Base-by-base conservation (phyloP, 2,113 vertebrate species). In the Isichthys henryi region DNA sequence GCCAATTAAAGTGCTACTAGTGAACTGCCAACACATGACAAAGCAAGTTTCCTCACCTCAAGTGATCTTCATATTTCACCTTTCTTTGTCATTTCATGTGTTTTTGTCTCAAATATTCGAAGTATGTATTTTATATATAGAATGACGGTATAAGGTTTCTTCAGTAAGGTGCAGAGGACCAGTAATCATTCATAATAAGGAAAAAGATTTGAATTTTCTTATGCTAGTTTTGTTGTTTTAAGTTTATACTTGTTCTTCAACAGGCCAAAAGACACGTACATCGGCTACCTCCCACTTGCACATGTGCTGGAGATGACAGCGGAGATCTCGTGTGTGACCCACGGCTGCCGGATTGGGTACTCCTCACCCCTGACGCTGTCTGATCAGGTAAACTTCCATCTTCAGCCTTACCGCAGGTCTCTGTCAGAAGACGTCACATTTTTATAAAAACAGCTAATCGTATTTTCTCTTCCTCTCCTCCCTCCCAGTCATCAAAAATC, bases 261-360 rank as follows among this genome's bases (percentile, higher is more conserved):
- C 91, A 99, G 98, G 23, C 95, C 97, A 88, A 94, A 97, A 70
- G 98, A 99, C 86, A 98, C 97, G 0, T 99, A 99, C n/a, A 97
- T 99, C 43, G 98, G 97, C 88, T 99, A 99, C 91, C 95, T 99
- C 92, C 98, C 98, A 21, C 93, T 99, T 94, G 98, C 98, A 91
- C 98, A 99, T 0, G 98, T 99, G 10, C 93, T 99, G n/a, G 98
- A 99, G 90, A 92, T 99, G 95, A 99, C 98, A 3, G 98, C 98
- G 49, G 98, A 99, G 94, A 97, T 99, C 80, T 98, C 98, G 27
- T 98, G 98, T 74, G 93, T 99, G 90, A 97, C 97, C 0, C 97
- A 99, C 0, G 98, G 98, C 92, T 99, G 98, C 94, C 96, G 97
- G 88, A 97, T 99, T 0, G 98, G 98, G 35, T 99, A 99, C 90